Percentiles rank a stretch among this genome's conserved stretches.
phyloP scores from a whole-genome alignment of 2,113 vertebrate species.

The Phainopepla nitens region DNA sequence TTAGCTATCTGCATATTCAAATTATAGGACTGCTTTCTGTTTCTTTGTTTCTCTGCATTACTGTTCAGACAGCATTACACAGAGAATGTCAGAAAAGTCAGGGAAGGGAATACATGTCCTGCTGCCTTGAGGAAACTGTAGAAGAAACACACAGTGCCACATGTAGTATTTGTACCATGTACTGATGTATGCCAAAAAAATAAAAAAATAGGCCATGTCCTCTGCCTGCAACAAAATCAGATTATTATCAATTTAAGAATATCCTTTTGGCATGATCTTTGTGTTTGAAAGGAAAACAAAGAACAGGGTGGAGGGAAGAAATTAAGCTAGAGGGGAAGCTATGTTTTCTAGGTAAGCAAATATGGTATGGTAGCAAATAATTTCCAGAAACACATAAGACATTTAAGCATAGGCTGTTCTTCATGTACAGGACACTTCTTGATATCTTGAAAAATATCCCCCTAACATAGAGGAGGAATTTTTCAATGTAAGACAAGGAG shows the following conservation, averaged over 20 bases:
- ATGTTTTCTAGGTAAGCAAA: not conserved
- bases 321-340: not conserved
- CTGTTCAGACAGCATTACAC: not conserved
- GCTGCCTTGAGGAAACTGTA: not conserved
- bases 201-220: not conserved
- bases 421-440: not conserved
- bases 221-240: not conserved
- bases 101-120: not conserved
- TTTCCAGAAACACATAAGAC: not conserved
- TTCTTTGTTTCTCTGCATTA: not conserved
- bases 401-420: not conserved
- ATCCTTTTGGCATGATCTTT: not conserved
- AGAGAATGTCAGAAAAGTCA: not conserved
- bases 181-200: not conserved
- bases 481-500: not conserved
- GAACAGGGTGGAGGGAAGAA: not conserved
- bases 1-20: not conserved
- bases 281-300: not conserved
- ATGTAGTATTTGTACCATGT: not conserved
- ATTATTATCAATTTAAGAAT: not conserved
- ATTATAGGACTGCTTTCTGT: not conserved
- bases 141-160: not conserved
- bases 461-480: not conserved
- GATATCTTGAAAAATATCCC: not conserved
- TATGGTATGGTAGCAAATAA: not conserved